Conservation (phyloP, 2,888 invertebrate species). For the Leptinotarsa peninsularis region DNA sequence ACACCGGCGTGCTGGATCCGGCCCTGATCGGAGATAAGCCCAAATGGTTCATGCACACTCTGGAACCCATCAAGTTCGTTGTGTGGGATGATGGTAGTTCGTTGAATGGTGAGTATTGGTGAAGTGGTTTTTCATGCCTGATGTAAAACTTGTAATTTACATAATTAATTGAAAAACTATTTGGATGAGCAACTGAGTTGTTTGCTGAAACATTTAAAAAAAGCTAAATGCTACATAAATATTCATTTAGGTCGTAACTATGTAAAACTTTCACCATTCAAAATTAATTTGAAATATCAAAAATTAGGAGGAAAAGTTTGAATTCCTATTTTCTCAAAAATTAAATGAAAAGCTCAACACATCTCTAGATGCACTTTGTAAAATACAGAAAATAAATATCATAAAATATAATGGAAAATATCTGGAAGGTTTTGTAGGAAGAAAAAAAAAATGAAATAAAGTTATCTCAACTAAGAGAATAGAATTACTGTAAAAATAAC, state of each 20-base stretch:
- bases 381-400: background rate
- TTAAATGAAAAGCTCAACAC: background rate
- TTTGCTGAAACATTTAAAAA: too few species aligned
- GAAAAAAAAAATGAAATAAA: background rate
- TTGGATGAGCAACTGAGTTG: too few species aligned
- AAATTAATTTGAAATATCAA: background rate
- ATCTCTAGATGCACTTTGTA: background rate
- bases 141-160: too few species aligned
- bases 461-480: background rate
- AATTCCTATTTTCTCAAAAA: background rate
- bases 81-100: conserved; percentile 93
- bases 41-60: conserved; percentile 92
- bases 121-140: background rate
- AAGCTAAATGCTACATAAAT: too few species aligned
- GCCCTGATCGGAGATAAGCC: conserved; percentile 96
- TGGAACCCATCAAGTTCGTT: conserved; percentile 90
- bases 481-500: background rate
- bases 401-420: background rate
- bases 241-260: too few species aligned
- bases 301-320: background rate
- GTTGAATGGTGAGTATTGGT: conserved; percentile 66
- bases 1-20: conserved; percentile 96
- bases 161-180: too few species aligned
- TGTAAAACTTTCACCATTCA: too few species aligned
- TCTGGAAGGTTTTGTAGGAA: background rate